A percentile compares a stretch with the other conserved stretches of the same genome.
phyloP scores from a whole-genome alignment of 2,113 vertebrate species.

The Lasiurus borealis region DNA sequence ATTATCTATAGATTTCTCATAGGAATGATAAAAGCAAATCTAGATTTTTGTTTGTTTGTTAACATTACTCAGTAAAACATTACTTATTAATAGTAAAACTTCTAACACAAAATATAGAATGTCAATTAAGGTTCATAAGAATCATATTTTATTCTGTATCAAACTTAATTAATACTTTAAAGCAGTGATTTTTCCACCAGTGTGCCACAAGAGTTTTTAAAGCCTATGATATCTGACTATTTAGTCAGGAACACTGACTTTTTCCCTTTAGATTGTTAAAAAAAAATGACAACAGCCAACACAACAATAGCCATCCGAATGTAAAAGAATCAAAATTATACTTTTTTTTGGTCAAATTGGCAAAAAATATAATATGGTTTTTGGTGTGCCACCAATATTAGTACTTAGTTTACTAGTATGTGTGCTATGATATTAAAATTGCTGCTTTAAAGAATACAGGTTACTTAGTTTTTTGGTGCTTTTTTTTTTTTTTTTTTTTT shows the following conservation, averaged over 20 bases:
- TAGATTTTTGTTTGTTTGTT: background rate
- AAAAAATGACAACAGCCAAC: background rate
- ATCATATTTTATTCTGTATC: background rate
- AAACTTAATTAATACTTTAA: background rate
- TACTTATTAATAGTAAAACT: background rate
- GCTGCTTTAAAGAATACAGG: background rate
- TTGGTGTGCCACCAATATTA: background rate
- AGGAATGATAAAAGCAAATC: background rate
- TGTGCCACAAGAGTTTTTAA: background rate
- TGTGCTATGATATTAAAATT: background rate
- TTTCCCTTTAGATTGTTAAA: background rate
- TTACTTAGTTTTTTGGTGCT: background rate
- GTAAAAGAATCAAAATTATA: background rate
- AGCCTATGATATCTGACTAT: background rate
- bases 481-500: background rate
- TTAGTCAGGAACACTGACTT: background rate
- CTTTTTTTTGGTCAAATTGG: background rate
- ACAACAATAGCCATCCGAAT: background rate
- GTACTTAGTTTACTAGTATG: background rate
- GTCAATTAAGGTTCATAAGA: background rate
- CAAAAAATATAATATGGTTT: background rate
- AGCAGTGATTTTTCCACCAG: background rate
- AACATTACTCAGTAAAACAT: constrained; percentile 9
- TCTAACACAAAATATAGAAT: background rate
- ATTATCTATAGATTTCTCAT: background rate